Conservation (phyloP, 1,140 invertebrate species). For the Orius insidiosus region DNA sequence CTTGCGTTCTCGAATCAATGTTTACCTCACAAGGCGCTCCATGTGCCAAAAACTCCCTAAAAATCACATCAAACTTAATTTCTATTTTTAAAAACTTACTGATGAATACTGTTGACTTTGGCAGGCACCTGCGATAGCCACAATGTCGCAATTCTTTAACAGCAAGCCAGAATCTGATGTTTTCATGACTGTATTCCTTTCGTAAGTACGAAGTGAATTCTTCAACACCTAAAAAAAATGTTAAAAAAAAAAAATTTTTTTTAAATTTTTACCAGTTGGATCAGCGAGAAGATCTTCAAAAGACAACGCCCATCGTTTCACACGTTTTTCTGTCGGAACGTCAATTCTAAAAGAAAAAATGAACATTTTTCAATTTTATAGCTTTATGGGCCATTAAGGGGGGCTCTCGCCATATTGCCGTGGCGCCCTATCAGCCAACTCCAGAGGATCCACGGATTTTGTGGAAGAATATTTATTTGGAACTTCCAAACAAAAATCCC, state of each 20-base stretch:
- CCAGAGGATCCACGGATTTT: too few relatives aligned
- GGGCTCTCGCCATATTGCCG: too few relatives aligned
- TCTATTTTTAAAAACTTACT: slow-evolving; percentile 46
- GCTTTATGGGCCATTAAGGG: too few relatives aligned
- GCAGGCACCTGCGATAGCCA: slow-evolving; percentile 67
- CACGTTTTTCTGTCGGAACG: slow-evolving; percentile 78
- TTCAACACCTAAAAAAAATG: slow-evolving; percentile 37
- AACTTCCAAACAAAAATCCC: too few relatives aligned
- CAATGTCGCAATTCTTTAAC: slow-evolving; percentile 81
- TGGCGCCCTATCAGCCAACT: too few relatives aligned
- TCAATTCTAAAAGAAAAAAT: slow-evolving; percentile 58
- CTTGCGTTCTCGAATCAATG: slow-evolving; percentile 93
- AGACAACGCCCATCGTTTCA: slow-evolving; percentile 84
- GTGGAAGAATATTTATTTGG: too few relatives aligned
- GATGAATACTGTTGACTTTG: slow-evolving; percentile 82
- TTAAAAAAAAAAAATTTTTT: background rate
- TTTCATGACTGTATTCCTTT: slow-evolving; percentile 96
- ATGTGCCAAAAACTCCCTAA: slow-evolving; percentile 81
- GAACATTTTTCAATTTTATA: too few relatives aligned
- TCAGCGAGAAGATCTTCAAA: slow-evolving; percentile 88
- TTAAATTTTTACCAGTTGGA: slow-evolving; percentile 47
- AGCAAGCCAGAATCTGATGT: slow-evolving; percentile 92
- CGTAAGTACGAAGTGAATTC: slow-evolving; percentile 85
- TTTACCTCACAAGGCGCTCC: slow-evolving; percentile 94
- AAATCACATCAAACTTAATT: slow-evolving; percentile 20